Evolutionary conservation across 2,113 vertebrate species (phyloP).

Genomic region (Gracilinanus agilis): DNA sequence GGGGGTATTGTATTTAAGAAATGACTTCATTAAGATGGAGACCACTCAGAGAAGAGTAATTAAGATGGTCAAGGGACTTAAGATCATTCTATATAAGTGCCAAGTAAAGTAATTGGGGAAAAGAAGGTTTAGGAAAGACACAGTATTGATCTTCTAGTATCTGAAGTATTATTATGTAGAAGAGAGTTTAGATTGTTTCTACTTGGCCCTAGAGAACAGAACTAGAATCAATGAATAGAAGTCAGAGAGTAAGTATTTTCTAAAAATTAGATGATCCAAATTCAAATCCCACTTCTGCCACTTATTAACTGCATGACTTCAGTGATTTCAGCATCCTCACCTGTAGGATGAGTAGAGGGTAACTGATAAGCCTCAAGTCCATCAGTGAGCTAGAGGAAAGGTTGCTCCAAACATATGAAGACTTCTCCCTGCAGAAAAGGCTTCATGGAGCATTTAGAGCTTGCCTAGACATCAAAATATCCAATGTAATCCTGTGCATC

Average conservation of each 20-base stretch:
- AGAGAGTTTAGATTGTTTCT: not conserved
- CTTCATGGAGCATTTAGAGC: no score
- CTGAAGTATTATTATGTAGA: not conserved
- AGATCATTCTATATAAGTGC: not conserved
- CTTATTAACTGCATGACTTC: not conserved
- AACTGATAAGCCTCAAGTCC: no score
- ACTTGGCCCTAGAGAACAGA: not conserved
- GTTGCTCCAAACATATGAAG: no score
- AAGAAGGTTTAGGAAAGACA: not conserved
- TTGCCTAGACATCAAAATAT: no score
- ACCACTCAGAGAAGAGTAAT: not conserved
- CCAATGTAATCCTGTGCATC: no score
- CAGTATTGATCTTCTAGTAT: not conserved
- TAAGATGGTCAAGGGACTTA: not conserved
- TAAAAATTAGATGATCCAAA: not conserved
- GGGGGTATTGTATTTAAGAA: not conserved
- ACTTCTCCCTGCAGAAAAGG: no score
- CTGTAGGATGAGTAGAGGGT: not conserved
- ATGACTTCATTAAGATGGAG: not conserved
- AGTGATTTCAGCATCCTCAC: not conserved
- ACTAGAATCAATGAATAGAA: not conserved
- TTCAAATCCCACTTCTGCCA: not conserved
- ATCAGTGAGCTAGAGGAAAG: no score
- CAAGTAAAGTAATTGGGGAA: not conserved
- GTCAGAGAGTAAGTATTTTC: not conserved